These are phyloP conservation scores for Parasteatoda tepidariorum DNA, from an alignment of 1,140 invertebrate species.

Conservation along the genomic window DNA sequence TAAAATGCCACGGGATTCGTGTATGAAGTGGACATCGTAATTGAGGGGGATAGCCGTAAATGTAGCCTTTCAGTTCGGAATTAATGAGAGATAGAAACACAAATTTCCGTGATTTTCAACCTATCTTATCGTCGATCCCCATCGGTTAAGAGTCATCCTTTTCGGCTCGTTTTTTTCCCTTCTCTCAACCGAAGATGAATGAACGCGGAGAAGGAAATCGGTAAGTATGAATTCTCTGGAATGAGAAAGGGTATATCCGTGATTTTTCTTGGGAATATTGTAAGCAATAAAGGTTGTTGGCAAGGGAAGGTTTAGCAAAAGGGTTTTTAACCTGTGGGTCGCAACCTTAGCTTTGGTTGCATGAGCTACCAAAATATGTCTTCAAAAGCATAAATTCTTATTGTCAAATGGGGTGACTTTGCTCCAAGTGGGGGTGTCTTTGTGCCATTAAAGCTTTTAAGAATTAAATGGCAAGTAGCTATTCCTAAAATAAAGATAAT, in stretches of 20 bases:
- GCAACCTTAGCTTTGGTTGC: not conserved
- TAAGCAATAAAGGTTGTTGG: no score
- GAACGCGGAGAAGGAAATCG: slow-evolving; percentile 4
- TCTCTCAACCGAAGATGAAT: not conserved
- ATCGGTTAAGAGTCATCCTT: not conserved
- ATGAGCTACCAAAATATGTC: not conserved
- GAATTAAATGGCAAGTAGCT: no score
- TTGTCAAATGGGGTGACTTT: no score
- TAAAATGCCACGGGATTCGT: slow-evolving; percentile 10
- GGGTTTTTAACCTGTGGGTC: no score
- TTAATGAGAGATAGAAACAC: slow-evolving; percentile 20
- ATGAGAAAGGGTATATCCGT: not conserved
- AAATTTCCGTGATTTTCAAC: not conserved
- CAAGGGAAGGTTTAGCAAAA: no score
- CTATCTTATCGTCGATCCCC: slow-evolving; percentile 15
- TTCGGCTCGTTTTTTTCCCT: not conserved
- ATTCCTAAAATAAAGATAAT: no score
- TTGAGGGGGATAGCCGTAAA: slow-evolving; percentile 28
- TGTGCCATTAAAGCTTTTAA: no score
- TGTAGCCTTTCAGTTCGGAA: slow-evolving; percentile 11
- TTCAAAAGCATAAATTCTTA: not conserved
- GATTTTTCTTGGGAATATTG: not conserved
- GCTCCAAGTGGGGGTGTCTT: no score
- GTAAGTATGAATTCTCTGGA: not conserved
- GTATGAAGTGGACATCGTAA: slow-evolving; percentile 16